Conservation (phyloP, 2,113 vertebrate genomes). For the Pardalotus punctatus region DNA sequence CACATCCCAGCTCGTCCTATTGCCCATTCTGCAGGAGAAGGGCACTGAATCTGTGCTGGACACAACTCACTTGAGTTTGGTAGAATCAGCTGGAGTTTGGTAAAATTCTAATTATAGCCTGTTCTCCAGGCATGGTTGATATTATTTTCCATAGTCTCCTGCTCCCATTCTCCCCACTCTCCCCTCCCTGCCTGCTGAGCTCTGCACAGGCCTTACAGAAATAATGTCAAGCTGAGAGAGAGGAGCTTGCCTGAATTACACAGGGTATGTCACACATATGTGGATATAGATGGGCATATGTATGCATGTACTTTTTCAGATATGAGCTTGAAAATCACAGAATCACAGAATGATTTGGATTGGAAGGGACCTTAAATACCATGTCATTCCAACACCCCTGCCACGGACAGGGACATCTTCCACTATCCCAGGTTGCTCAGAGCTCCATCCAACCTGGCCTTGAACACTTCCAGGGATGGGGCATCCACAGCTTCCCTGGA, state of each 20-base stretch:
- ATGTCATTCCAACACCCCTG: background rate
- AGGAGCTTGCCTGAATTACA: background rate
- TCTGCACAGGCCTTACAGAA: background rate
- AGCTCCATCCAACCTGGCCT: background rate
- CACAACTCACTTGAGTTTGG: background rate
- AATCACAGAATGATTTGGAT: background rate
- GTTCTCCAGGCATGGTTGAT: background rate
- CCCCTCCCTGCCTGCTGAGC: background rate
- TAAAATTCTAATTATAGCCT: background rate
- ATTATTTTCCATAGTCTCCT: background rate
- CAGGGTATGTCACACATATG: background rate
- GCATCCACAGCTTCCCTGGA: background rate
- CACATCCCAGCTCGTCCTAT: background rate
- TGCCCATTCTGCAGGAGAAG: background rate
- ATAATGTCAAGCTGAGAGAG: background rate
- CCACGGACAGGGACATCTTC: background rate
- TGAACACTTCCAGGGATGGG: background rate
- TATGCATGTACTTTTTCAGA: background rate
- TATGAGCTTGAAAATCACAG: background rate
- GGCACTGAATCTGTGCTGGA: too few relatives aligned
- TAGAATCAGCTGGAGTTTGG: background rate
- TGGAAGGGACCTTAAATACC: background rate
- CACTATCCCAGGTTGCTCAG: background rate
- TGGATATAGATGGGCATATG: rapidly evolving
- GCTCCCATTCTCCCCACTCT: background rate